These are phyloP conservation scores for Chlorops oryzae DNA, from an alignment of 1,140 invertebrate genomes.

Conservation along the genomic window DNA sequence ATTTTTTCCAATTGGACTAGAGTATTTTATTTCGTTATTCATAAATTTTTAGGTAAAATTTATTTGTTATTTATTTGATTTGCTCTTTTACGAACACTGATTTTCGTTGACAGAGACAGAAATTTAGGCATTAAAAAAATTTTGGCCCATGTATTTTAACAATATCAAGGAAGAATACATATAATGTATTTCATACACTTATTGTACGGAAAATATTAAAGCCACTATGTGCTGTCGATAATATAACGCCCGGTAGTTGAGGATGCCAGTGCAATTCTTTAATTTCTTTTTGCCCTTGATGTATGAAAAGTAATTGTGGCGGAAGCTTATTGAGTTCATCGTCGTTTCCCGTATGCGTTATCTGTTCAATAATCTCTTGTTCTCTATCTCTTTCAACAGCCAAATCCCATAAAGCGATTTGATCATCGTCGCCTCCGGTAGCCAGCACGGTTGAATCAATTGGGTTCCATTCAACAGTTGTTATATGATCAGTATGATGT, in stretches of 20 bases:
- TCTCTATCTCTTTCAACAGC: conserved; percentile 74
- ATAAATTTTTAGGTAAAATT: too few species aligned
- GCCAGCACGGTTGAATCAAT: conserved; percentile 87
- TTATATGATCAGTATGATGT: conserved; percentile 87
- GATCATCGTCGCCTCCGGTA: conserved; percentile 89
- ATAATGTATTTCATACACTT: conserved; percentile 75
- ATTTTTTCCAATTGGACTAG: too few species aligned
- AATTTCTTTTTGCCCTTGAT: conserved; percentile 95
- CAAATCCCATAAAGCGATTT: conserved; percentile 96
- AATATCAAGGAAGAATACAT: too few species aligned
- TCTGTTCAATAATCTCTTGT: conserved; percentile 54
- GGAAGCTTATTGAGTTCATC: conserved; percentile 66
- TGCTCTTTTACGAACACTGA: too few species aligned
- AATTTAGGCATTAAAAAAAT: too few species aligned
- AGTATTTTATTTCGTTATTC: too few species aligned
- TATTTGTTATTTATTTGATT: too few species aligned
- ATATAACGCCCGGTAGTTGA: conserved; percentile 85
- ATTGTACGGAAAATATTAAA: conserved; percentile 99
- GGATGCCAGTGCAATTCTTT: conserved; percentile 99
- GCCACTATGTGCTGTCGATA: conserved; percentile 91
- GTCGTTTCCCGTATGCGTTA: conserved; percentile 39
- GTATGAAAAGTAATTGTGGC: conserved; percentile 94
- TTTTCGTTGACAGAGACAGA: too few species aligned
- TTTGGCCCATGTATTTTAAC: too few species aligned
- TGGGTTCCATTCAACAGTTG: conserved; percentile 96